Conservation (phyloP, 2,113 vertebrate species). For the Hepsetus odoe region DNA sequence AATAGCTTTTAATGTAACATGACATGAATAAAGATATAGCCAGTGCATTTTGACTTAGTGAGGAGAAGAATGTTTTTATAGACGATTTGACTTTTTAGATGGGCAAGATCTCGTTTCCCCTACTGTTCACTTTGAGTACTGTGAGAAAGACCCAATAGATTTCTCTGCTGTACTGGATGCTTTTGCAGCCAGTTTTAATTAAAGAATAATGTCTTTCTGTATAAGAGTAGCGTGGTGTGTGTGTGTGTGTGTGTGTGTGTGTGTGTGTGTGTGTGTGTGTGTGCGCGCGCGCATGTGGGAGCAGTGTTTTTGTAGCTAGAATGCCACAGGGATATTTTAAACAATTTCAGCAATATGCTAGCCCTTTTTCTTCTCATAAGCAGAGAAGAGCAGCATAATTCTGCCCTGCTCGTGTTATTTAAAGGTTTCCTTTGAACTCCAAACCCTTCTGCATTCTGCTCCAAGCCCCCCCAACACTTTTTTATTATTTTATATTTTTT, state of each 20-base stretch:
- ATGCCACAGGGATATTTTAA: slow-evolving; percentile 29
- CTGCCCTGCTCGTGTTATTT: slow-evolving; percentile 77
- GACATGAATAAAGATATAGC: too few relatives aligned
- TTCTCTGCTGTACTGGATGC: too few relatives aligned
- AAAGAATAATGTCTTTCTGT: too few relatives aligned
- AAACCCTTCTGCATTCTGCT: slow-evolving; percentile 62
- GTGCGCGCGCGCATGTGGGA: neutral
- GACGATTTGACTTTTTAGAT: too few relatives aligned
- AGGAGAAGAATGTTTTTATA: too few relatives aligned
- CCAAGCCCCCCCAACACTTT: slow-evolving; percentile 44
- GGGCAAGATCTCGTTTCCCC: too few relatives aligned
- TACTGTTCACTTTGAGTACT: too few relatives aligned
- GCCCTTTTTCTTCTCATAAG: slow-evolving; percentile 75
- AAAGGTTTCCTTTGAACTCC: slow-evolving; percentile 78
- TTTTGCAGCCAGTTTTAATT: too few relatives aligned
- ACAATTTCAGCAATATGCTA: slow-evolving; percentile 24
- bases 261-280: neutral
- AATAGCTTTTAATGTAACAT: too few relatives aligned
- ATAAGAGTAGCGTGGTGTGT: too few relatives aligned
- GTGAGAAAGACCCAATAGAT: too few relatives aligned
- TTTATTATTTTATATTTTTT: neutral
- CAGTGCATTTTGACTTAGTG: too few relatives aligned
- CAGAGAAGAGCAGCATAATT: slow-evolving; percentile 76
- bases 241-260: neutral
- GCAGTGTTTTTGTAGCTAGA: slow-evolving; percentile 5